These are phyloP conservation scores for Lumbricus terrestris DNA, from an alignment of 2,888 invertebrate genomes.

Conservation along the genomic window DNA sequence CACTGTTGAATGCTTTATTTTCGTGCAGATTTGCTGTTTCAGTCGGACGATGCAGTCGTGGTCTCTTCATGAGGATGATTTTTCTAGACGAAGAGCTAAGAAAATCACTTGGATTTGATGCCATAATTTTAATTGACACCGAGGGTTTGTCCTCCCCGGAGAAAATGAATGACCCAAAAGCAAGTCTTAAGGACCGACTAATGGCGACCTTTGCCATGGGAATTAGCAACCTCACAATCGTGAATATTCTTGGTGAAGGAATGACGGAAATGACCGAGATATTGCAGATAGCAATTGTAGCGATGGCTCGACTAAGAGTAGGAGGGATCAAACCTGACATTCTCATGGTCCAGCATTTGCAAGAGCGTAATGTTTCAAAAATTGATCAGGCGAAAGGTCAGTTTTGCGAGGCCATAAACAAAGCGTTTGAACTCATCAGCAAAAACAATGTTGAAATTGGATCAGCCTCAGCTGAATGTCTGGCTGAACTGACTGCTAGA, in stretches of 20 bases:
- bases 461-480: background rate
- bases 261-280: constrained; percentile 12
- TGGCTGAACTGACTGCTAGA: background rate
- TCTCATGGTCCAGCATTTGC: constrained; percentile 10
- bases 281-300: background rate
- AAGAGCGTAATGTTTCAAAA: background rate
- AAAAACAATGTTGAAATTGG: background rate
- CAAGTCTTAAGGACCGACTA: background rate
- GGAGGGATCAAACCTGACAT: background rate
- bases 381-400: constrained; percentile 5
- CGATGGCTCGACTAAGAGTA: background rate
- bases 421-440: background rate
- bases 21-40: constrained; percentile 11
- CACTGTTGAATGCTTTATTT: background rate
- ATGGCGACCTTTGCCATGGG: background rate
- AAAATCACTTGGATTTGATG: background rate
- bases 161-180: background rate
- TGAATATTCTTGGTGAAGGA: constrained; percentile 10
- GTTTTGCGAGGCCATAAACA: background rate
- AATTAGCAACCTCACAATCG: background rate
- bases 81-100: background rate
- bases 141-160: background rate
- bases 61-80: background rate
- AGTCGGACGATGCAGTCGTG: constrained; percentile 8
- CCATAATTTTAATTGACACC: background rate